Conservation (phyloP, 2,113 vertebrate genomes). For the Oryzias javanicus region DNA sequence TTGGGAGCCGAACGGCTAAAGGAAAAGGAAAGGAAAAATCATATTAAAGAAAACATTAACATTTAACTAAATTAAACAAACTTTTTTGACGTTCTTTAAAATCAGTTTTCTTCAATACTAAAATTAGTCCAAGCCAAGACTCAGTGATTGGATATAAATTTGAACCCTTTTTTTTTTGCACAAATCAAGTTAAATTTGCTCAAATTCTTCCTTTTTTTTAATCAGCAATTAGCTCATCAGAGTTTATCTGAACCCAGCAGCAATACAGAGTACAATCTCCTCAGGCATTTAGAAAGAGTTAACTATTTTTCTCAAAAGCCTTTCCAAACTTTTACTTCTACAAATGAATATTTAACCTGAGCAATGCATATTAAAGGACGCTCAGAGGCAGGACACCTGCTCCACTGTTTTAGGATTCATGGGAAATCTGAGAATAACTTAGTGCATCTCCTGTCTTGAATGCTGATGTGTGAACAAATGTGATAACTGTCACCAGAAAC, state of each 20-base stretch:
- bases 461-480: background rate
- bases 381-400: conserved; percentile 54
- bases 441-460: conserved; percentile 9
- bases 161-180: background rate
- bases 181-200: conserved; percentile 18
- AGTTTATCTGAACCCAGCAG: background rate
- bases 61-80: no score
- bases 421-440: conserved; percentile 36
- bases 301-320: conserved; percentile 29
- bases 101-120: no score
- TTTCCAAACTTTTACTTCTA: conserved; percentile 29
- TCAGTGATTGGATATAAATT: no score
- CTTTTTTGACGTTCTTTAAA: no score
- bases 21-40: no score
- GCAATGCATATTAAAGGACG: conserved; percentile 59
- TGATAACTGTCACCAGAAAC: conserved; percentile 1
- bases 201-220: conserved; percentile 17
- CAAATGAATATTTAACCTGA: conserved; percentile 59
- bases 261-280: conserved; percentile 15
- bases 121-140: no score
- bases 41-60: no score
- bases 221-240: background rate
- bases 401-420: conserved; percentile 17
- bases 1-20: no score
- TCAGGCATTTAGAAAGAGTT: conserved; percentile 10